These are phyloP conservation scores for Monochamus alternatus DNA, from an alignment of 2,888 invertebrate species.

Conservation along the genomic window DNA sequence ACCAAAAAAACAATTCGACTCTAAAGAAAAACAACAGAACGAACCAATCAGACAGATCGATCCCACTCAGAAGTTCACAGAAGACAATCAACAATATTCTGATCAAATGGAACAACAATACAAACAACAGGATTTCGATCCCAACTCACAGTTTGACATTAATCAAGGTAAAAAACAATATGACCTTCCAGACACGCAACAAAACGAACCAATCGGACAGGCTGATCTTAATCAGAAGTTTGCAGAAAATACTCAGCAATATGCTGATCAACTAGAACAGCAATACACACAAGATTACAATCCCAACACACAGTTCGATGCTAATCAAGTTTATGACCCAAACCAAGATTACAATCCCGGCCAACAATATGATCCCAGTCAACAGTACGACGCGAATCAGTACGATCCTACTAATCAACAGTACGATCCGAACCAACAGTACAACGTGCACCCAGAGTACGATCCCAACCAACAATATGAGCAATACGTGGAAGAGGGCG, in stretches of 20 bases:
- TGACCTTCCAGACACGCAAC: constrained; percentile 22
- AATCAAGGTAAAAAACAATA: neutral
- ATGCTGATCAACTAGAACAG: constrained; percentile 41
- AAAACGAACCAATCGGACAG: constrained; percentile 26
- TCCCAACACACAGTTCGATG: neutral
- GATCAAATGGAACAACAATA: constrained; percentile 47
- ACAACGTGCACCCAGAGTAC: constrained; percentile 48
- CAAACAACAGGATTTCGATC: constrained; percentile 26
- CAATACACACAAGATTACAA: constrained; percentile 40
- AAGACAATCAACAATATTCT: constrained; percentile 27
- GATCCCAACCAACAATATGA: constrained; percentile 51
- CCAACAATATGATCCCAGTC: constrained; percentile 57
- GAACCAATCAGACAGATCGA: constrained; percentile 16
- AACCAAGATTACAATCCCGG: constrained; percentile 60
- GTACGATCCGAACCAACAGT: constrained; percentile 45
- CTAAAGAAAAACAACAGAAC: constrained; percentile 27
- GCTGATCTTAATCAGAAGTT: neutral
- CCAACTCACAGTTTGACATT: neutral
- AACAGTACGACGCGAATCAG: constrained; percentile 60
- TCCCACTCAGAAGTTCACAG: neutral
- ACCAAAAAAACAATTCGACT: constrained; percentile 2
- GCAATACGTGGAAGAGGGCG: constrained; percentile 47
- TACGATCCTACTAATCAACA: constrained; percentile 52
- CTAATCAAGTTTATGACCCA: constrained; percentile 37
- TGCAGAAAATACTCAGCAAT: constrained; percentile 23